These are phyloP conservation scores for Brachionus plicatilis DNA, from an alignment of 1,140 invertebrate species.

Conservation along the genomic window DNA sequence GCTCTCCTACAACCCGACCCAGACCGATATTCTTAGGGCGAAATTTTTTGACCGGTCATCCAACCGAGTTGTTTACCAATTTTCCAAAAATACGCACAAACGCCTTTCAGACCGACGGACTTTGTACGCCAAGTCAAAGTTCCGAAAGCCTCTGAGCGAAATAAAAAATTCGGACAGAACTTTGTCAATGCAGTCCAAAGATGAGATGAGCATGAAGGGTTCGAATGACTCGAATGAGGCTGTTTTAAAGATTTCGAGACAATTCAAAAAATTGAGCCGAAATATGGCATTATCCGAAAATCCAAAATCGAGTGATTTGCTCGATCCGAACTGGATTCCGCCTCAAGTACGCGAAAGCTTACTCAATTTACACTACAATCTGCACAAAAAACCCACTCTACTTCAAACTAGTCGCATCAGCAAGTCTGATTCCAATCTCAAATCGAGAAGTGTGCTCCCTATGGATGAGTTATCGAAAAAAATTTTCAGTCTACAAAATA, in stretches of 20 bases:
- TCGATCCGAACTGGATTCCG: conserved; percentile 19
- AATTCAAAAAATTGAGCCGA: background rate
- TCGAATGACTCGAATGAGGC: background rate
- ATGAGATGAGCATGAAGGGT: background rate
- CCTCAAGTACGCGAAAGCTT: background rate
- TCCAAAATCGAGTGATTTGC: background rate
- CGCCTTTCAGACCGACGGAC: background rate
- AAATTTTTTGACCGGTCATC: background rate
- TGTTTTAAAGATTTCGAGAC: background rate
- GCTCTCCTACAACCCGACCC: background rate
- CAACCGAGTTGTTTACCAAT: background rate
- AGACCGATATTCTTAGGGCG: background rate
- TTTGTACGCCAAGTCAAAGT: conserved; percentile 5
- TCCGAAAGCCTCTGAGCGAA: background rate
- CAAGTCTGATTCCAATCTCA: conserved; percentile 26
- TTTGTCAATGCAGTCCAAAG: background rate
- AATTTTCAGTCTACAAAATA: conserved; percentile 12
- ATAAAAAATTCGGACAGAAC: background rate
- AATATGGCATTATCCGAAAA: background rate
- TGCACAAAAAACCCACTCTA: conserved; percentile 29
- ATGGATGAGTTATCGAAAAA: background rate
- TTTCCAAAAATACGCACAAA: background rate
- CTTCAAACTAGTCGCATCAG: conserved; percentile 14
- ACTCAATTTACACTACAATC: background rate
- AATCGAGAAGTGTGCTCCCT: background rate